Evolutionary conservation across 2,888 invertebrate species (phyloP).

Genomic region (Philhelius pedissequus): DNA sequence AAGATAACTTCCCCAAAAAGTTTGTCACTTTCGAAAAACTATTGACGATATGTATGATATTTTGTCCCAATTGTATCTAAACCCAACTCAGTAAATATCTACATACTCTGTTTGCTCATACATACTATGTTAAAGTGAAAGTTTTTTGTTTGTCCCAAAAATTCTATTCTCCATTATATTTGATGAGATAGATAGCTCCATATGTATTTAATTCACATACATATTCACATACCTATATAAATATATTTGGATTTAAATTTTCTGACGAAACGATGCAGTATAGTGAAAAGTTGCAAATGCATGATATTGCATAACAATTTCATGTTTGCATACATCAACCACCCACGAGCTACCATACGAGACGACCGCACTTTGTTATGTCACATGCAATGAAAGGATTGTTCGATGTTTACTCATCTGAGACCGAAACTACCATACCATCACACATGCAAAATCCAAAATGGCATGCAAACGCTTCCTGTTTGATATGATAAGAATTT

Average conservation of each 20-base stretch:
- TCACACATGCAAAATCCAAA: neutral
- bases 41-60: too few species aligned
- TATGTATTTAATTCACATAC: too few species aligned
- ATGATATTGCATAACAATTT: constrained; percentile 46
- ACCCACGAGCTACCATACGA: neutral
- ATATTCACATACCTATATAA: neutral
- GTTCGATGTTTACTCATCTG: constrained; percentile 21
- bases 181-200: too few species aligned
- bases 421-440: neutral
- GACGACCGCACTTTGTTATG: neutral
- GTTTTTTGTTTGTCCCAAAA: too few species aligned
- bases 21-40: too few species aligned
- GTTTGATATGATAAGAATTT: constrained; percentile 40
- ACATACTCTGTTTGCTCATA: too few species aligned
- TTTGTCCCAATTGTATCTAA: too few species aligned
- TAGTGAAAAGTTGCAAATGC: neutral
- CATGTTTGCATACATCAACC: constrained; percentile 3
- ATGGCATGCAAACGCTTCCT: constrained; percentile 45
- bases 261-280: neutral
- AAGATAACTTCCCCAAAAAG: too few species aligned
- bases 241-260: neutral
- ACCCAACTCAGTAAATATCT: too few species aligned
- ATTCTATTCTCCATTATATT: too few species aligned
- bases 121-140: too few species aligned
- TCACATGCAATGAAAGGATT: neutral